Conservation (phyloP, 2,113 vertebrate genomes). For the Mormyrus lacerda region DNA sequence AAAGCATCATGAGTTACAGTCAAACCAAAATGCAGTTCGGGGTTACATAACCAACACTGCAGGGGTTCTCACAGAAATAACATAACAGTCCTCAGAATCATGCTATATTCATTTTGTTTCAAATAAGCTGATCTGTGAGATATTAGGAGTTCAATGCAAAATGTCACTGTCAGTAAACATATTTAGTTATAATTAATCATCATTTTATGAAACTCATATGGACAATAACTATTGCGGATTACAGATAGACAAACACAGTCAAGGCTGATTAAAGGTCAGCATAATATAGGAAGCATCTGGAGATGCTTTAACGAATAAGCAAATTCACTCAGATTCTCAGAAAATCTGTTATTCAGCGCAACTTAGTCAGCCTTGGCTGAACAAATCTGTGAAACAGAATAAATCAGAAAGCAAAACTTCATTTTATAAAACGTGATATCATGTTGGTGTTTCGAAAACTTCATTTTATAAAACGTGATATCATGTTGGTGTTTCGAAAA, state of each 20-base stretch:
- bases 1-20: background rate
- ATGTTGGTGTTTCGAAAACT: background rate
- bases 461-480: too few relatives aligned
- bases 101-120: background rate
- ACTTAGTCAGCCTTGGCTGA: conserved; percentile 12
- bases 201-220: background rate
- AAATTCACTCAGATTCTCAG: conserved; percentile 3
- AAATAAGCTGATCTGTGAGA: background rate
- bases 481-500: too few relatives aligned
- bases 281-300: background rate
- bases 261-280: background rate
- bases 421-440: background rate
- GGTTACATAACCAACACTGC: background rate
- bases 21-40: background rate
- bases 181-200: background rate
- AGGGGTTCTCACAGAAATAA: background rate
- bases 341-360: conserved; percentile 5
- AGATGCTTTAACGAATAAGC: background rate
- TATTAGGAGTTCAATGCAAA: background rate
- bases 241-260: background rate
- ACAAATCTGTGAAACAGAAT: conserved; percentile 7
- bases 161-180: background rate
- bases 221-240: background rate
- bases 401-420: background rate
- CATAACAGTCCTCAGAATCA: background rate